These are phyloP conservation scores for Trogon surrucura DNA, from an alignment of 2,113 vertebrate species.

Conservation along the genomic window DNA sequence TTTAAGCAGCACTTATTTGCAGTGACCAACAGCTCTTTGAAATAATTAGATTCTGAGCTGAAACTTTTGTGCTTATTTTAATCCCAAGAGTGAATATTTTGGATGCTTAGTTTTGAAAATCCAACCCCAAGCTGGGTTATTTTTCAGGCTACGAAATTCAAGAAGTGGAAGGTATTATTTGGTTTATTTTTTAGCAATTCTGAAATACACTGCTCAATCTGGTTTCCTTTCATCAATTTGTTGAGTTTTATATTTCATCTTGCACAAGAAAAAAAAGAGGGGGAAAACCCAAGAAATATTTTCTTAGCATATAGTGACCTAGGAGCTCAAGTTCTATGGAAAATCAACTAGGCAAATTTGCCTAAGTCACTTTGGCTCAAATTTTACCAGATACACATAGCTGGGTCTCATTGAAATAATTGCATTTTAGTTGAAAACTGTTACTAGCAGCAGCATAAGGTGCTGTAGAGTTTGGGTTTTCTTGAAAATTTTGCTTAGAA, in stretches of 20 bases:
- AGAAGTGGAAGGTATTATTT: neutral
- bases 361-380: neutral
- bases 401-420: neutral
- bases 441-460: neutral
- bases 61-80: neutral
- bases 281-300: neutral
- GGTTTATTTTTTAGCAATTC: neutral
- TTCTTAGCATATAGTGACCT: neutral
- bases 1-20: neutral
- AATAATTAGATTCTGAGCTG: conserved; percentile 2
- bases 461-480: neutral
- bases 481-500: neutral
- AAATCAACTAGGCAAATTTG: neutral
- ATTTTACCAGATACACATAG: neutral
- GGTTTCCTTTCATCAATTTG: neutral
- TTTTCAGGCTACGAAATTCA: neutral
- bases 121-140: neutral
- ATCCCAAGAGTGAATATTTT: neutral
- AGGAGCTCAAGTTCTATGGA: neutral
- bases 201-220: neutral
- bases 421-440: neutral
- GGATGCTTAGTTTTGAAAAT: conserved; percentile 16
- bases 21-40: neutral
- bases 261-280: neutral
- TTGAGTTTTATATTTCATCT: neutral